A percentile compares a stretch with the other conserved stretches of the same genome.
phyloP scores from a whole-genome alignment of 2,888 invertebrate species.

The Lampropteryx suffumata region DNA sequence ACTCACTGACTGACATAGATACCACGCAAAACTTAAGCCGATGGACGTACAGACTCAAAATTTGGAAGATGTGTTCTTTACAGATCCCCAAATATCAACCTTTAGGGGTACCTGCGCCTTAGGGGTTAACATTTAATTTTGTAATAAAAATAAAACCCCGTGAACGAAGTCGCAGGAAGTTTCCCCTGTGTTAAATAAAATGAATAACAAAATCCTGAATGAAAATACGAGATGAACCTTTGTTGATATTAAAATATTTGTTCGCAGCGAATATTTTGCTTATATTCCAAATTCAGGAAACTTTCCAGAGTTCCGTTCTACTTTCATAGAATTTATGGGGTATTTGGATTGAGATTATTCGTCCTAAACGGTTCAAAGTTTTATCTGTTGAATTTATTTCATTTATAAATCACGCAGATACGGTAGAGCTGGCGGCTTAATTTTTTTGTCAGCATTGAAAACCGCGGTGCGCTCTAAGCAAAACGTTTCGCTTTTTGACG shows the following conservation, averaged over 20 bases:
- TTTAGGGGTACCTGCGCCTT: no score
- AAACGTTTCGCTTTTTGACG: slow-evolving; percentile 15
- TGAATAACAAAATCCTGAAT: not conserved
- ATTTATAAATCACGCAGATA: slow-evolving; percentile 48
- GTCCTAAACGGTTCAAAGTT: slow-evolving; percentile 38
- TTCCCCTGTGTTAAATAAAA: no score
- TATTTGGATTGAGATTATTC: slow-evolving; percentile 36
- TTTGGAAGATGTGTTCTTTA: no score
- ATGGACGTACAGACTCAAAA: no score
- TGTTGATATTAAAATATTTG: not conserved
- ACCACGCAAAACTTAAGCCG: no score
- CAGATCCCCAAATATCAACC: no score
- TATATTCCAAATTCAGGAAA: slow-evolving; percentile 7
- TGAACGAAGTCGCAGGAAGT: no score
- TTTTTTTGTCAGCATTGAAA: slow-evolving; percentile 38
- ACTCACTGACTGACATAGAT: no score
- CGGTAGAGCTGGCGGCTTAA: slow-evolving; percentile 27
- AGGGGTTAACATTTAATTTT: no score
- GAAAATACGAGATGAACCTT: not conserved
- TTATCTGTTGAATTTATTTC: slow-evolving; percentile 48
- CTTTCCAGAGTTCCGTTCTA: slow-evolving; percentile 14
- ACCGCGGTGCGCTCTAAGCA: slow-evolving; percentile 10
- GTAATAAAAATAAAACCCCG: no score
- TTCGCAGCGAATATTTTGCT: slow-evolving; percentile 5
- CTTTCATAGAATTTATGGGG: slow-evolving; percentile 33